Evolutionary conservation across 64 coral and sea anemone genomes (phyloP).

Genomic region (Porites australiensis): DNA sequence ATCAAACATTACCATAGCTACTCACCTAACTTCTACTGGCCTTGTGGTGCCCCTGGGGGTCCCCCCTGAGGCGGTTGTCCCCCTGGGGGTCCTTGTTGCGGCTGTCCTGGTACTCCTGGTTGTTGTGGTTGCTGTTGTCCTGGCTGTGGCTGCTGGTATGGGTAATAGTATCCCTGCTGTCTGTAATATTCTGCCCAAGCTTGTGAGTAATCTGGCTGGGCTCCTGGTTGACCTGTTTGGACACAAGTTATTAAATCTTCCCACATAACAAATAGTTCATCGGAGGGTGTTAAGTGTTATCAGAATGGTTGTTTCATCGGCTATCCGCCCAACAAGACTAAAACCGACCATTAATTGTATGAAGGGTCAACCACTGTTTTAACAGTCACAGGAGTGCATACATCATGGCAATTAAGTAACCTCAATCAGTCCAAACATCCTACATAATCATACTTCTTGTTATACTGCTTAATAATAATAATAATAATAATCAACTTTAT

Average conservation of each 20-base stretch:
- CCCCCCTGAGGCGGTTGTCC: not conserved
- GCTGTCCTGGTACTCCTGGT: conserved; percentile 68
- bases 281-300: no score
- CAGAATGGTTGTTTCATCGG: no score
- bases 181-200: conserved; percentile 95
- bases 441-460: no score
- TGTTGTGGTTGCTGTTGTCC: conserved; percentile 73
- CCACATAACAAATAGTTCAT: no score
- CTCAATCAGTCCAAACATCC: no score
- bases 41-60: conserved; percentile 16
- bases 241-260: not conserved
- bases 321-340: no score
- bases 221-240: conserved; percentile 43
- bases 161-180: conserved; percentile 91
- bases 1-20: not conserved
- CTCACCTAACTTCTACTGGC: conserved; percentile 28
- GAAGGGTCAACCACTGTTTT: no score
- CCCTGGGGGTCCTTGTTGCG: conserved; percentile 24
- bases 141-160: conserved; percentile 73
- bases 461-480: no score
- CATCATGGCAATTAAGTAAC: no score
- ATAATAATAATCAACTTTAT: no score
- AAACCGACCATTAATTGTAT: no score
- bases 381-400: no score
- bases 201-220: conserved; percentile 93